phyloP scores from a whole-genome alignment of 2,888 invertebrate genomes.

The Heliconius erato region DNA sequence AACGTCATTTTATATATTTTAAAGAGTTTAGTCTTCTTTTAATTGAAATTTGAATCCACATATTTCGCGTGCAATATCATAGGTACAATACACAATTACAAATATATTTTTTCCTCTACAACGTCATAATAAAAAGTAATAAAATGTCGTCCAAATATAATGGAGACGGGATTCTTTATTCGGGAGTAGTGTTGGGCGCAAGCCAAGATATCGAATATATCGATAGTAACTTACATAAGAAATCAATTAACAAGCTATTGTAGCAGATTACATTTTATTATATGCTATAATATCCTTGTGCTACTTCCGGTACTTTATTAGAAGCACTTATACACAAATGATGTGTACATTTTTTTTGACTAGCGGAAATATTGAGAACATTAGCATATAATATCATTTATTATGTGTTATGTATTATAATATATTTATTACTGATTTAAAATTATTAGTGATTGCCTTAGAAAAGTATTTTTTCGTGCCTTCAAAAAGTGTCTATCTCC shows the following conservation, averaged over 20 bases:
- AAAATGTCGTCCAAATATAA: slow-evolving; percentile 8
- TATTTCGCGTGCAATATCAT: background rate
- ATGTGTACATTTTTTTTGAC: background rate
- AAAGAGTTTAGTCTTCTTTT: background rate
- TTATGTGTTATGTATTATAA: no score
- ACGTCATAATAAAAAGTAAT: background rate
- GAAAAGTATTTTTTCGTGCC: no score
- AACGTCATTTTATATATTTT: background rate
- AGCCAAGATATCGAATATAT: slow-evolving; percentile 55
- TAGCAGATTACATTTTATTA: slow-evolving; percentile 44
- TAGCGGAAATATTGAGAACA: background rate
- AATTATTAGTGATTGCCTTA: no score
- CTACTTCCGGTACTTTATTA: slow-evolving; percentile 15
- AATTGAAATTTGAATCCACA: background rate
- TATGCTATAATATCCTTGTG: slow-evolving; percentile 31
- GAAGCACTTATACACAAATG: background rate
- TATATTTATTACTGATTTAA: no score
- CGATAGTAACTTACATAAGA: slow-evolving; percentile 57
- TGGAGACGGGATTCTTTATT: slow-evolving; percentile 35
- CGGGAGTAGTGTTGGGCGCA: slow-evolving; percentile 59
- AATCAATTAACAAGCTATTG: slow-evolving; percentile 60
- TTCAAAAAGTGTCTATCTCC: no score
- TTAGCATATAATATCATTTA: no score
- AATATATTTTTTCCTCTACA: background rate
- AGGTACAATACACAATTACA: background rate